Evolutionary conservation across 2,797 vertebrate species (phyloP).

Genomic region (Adrianichthys oophorus): DNA sequence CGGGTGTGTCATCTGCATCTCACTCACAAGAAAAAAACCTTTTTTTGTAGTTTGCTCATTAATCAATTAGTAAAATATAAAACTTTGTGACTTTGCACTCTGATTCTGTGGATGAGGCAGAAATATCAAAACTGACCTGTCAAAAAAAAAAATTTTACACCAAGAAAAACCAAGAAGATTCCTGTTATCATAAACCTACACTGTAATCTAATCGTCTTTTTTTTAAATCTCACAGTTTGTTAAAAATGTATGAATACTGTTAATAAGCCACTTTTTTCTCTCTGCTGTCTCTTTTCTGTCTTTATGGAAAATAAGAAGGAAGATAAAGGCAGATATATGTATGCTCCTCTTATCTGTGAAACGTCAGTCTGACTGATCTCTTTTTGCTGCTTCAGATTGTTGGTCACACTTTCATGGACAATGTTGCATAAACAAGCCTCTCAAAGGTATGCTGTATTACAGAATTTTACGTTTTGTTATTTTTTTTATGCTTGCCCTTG

Average conservation of each 20-base stretch:
- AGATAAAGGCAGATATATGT: not conserved
- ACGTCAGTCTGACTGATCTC: too few species aligned
- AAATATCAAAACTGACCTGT: slow-evolving; percentile 30
- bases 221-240: slow-evolving; percentile 31
- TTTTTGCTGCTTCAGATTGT: too few species aligned
- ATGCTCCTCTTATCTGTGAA: too few species aligned
- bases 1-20: slow-evolving; percentile 30
- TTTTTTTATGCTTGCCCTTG: too few species aligned
- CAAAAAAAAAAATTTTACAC: slow-evolving; percentile 19
- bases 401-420: too few species aligned
- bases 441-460: too few species aligned
- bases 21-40: slow-evolving; percentile 16
- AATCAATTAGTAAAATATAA: slow-evolving; percentile 4
- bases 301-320: slow-evolving; percentile 32
- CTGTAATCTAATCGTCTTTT: slow-evolving; percentile 25
- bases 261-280: slow-evolving; percentile 28
- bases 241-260: slow-evolving; percentile 21
- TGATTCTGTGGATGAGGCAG: not conserved
- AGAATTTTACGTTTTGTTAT: too few species aligned
- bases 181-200: slow-evolving; percentile 25
- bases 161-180: slow-evolving; percentile 3
- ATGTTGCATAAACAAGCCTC: too few species aligned
- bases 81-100: slow-evolving; percentile 4
- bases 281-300: slow-evolving; percentile 27
- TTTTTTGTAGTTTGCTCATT: slow-evolving; percentile 3